Evolutionary conservation across 1,140 invertebrate genomes (phyloP).

Genomic region (Caenorhabditis inopinata): DNA sequence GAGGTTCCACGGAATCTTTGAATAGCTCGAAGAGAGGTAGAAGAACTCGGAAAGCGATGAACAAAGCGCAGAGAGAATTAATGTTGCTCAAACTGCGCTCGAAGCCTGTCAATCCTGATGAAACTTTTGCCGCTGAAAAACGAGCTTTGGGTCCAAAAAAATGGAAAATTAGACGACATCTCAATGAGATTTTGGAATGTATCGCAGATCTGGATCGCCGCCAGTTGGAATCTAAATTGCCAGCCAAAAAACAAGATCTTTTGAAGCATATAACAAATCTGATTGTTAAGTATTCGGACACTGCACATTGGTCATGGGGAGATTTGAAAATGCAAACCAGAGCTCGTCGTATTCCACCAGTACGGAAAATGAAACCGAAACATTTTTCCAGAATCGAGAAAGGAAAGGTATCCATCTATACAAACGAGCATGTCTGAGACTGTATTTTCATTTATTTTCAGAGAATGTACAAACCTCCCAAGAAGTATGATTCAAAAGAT

Average conservation of each 20-base stretch:
- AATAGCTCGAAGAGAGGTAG: background rate
- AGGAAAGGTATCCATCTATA: background rate
- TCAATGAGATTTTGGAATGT: background rate
- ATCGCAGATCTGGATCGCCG: background rate
- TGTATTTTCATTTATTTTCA: background rate
- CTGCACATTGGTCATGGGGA: slow-evolving; percentile 7
- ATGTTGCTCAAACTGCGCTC: background rate
- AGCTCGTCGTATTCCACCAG: background rate
- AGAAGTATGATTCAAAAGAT: background rate
- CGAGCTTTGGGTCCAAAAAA: background rate
- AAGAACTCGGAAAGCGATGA: background rate
- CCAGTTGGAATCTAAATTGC: background rate
- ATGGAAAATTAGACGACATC: background rate
- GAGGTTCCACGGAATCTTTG: background rate
- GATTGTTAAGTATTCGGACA: background rate
- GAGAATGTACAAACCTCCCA: background rate
- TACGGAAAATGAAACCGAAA: background rate
- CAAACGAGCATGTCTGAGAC: too few relatives aligned
- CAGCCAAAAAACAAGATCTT: background rate
- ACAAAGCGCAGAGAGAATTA: background rate
- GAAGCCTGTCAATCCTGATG: background rate
- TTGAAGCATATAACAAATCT: background rate
- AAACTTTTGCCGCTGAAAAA: background rate
- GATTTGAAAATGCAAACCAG: background rate
- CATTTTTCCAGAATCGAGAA: background rate